Evolutionary conservation across 2,113 vertebrate species (phyloP), one percentile per base, ranked within the genome.

Genomic region (Hemibagrus wyckioides): DNA sequence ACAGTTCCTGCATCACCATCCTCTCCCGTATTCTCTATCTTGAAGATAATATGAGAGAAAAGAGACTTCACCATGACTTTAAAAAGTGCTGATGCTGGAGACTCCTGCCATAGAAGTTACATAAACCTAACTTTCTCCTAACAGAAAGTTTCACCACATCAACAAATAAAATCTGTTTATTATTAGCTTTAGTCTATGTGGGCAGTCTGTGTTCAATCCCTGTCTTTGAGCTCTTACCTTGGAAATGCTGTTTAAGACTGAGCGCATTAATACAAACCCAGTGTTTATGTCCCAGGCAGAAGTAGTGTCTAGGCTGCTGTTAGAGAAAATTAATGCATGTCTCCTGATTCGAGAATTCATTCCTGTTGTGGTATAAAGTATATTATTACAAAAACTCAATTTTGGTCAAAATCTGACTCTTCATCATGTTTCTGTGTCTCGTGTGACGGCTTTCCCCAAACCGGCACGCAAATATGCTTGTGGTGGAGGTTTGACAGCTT

Each of bases 401-500:
- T 25, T 39, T 56, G 77, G n/a, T 57, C 52, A 39, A 80, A 80
- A 25, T 13, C 30, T 2, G 77, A 56, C 56, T 69, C 13, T 69
- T 61, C 44, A 52, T 83, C 41, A 67, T 52, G 59, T 25, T 84
- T 39, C 52, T 25, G 10, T 13, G 30, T 80, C 39, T 80, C 11
- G 25, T 59, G 25, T 80, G 54, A 59, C 1, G 5, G 21, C 19
- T 39, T 57, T 57, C 21, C 30, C 79, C 10, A 54, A 79, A 54
- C 33, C 0, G 30, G 19, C 30, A 80, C 19, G 33, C 50, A 50
- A 50, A 79, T 79, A 54, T 57, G 33, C 33, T 80, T 23, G 17
- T 39, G 52, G 33, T 56, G 79, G 54, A 59, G 54, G 10, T 80
- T 56, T 80, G 79, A 80, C 79, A 57, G 25, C 79, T 80, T 80